phyloP scores from a whole-genome alignment of 37 sponge, comb jelly and placozoan species.

The Oopsacas minuta region DNA sequence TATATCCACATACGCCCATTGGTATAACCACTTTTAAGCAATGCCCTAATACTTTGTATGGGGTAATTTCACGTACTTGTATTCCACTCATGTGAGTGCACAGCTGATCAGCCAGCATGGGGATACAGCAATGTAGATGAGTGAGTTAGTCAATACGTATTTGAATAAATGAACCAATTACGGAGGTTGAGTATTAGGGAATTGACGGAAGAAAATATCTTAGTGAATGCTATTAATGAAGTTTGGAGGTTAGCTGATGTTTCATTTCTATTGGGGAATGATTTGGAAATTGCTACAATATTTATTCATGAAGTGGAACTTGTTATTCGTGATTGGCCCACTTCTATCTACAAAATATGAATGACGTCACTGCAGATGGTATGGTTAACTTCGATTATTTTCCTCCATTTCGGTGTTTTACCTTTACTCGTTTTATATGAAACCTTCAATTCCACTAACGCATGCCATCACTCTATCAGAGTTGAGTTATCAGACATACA shows the following conservation, averaged over 20 bases:
- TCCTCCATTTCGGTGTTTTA: too few relatives aligned
- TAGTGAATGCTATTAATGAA: neutral
- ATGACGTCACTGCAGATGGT: too few relatives aligned
- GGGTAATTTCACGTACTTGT: neutral
- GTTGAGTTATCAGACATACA: too few relatives aligned
- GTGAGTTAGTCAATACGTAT: neutral
- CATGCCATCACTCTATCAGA: too few relatives aligned
- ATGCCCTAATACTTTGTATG: neutral
- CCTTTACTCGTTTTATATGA: too few relatives aligned
- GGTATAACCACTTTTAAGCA: neutral
- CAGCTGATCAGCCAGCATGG: neutral
- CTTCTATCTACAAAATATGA: neutral
- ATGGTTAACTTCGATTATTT: too few relatives aligned
- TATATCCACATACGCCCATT: neutral
- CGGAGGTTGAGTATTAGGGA: neutral
- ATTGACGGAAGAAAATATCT: neutral
- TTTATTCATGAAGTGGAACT: constrained; percentile 9
- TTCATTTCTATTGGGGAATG: neutral
- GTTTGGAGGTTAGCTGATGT: neutral
- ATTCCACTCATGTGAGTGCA: neutral
- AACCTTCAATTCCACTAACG: too few relatives aligned
- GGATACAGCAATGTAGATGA: neutral
- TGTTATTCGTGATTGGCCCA: neutral
- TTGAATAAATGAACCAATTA: neutral
- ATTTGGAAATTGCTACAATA: neutral